Base-by-base conservation (phyloP, 2,888 invertebrate species). In the Pyrgus malvae region DNA sequence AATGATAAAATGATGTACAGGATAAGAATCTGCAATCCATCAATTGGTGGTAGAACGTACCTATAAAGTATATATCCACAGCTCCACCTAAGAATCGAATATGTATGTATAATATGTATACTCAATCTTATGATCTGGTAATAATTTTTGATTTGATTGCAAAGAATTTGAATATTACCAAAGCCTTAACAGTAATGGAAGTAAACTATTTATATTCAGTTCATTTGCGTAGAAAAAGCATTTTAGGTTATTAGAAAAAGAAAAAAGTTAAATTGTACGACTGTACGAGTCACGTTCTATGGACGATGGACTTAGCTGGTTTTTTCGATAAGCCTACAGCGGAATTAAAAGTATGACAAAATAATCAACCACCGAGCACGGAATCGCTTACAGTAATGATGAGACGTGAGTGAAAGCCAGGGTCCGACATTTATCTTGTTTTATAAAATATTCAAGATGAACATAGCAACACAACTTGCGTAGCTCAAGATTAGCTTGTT, bases 341-440 rank as follows among this genome's bases (percentile, higher is more conserved):
- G 58, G 65, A 68, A 69, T 67, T 70, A 70, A 70, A 69, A 71
- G 45, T 54, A 60, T 58, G 50, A 69, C 65, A 66, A 69, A 73
- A 70, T 67, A 64, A 63, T 60, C 57, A 64, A 63, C 64, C 65
- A 72, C 67, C 55, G 63, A 70, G 66, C 72, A 72, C 70, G 69
- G 68, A 73, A 72, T 72, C 71, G 69, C 74, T 77, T 78, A 76
- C 71, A 72, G 69, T 74, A 77, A 78, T 76, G 75, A 77, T 70
- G 67, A 79, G 72, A 80, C 84, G 81, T 83, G 83, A 83, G 84
- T 81, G 84, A 86, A 86, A 86, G 84, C 78, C 57, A 64, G 69
- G 67, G 66, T 70, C 63, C 33, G 12, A 17, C 8, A 64, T 69
- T 69, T 71, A 74, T 79, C 66, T 69, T 65, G 69, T 66, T 71